Conservation (phyloP, 1,140 invertebrate species). For the Drosophila watanabei region DNA sequence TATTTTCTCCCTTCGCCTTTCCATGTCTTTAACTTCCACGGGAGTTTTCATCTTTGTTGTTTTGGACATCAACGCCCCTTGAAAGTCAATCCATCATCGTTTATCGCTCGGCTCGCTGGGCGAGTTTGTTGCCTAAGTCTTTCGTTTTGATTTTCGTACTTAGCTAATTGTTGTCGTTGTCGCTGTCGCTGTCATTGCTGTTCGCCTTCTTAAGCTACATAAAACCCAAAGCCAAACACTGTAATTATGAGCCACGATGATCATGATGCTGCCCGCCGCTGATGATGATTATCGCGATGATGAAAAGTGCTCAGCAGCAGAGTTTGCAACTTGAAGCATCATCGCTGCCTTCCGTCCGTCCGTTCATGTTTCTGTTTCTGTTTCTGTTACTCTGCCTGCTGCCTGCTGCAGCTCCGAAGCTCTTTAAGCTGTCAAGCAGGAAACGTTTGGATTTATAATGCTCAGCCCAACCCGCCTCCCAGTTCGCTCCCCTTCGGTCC, state of each 20-base stretch:
- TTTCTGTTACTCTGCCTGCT: conserved; percentile 34
- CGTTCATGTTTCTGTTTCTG: conserved; percentile 29
- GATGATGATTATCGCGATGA: conserved; percentile 46
- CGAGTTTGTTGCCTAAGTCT: conserved; percentile 79
- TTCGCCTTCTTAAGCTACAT: conserved; percentile 67
- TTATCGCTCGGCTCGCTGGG: conserved; percentile 39
- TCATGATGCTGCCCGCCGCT: conserved; percentile 42
- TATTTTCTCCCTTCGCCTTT: conserved; percentile 18
- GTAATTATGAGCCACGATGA: conserved; percentile 72
- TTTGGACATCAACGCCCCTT: conserved; percentile 19
- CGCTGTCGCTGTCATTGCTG: conserved; percentile 48
- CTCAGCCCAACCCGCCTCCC: conserved; percentile 9
- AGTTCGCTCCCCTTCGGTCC: conserved; percentile 8
- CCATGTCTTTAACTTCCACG: background rate
- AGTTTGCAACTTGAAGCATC: conserved; percentile 75
- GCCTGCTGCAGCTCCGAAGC: conserved; percentile 53
- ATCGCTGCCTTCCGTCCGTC: conserved; percentile 53
- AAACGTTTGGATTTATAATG: conserved; percentile 84
- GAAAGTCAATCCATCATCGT: conserved; percentile 66
- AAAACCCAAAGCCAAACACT: conserved; percentile 68
- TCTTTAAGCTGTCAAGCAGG: conserved; percentile 82
- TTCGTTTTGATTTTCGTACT: conserved; percentile 79
- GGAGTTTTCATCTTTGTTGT: conserved; percentile 25
- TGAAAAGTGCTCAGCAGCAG: conserved; percentile 48
- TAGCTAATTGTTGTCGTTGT: conserved; percentile 79